Conservation (phyloP, 2,888 invertebrate species). For the Linnaemya vulpina region DNA sequence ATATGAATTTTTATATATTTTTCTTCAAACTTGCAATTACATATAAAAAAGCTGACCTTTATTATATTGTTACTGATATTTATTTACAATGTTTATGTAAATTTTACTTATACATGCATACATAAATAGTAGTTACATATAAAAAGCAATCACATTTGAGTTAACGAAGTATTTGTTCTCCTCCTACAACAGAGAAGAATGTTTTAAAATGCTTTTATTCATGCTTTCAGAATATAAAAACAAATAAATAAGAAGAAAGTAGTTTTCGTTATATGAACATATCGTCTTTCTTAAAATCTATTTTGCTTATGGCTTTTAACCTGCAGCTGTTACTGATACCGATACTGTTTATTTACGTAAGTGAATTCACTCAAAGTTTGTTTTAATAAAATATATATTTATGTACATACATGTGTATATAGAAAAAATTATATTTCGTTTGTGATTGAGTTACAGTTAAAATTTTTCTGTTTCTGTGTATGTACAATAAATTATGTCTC, state of each 20-base stretch:
- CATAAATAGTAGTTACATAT: constrained; percentile 11
- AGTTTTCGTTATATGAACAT: constrained; percentile 36
- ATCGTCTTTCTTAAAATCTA: constrained; percentile 41
- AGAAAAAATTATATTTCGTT: too few species aligned
- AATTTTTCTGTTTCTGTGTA: too few species aligned
- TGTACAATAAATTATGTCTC: too few species aligned
- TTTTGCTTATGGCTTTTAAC: constrained; percentile 53
- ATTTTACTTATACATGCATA: not conserved
- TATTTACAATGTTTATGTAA: too few species aligned
- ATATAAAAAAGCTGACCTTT: not conserved
- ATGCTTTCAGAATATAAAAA: not conserved
- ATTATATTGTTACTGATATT: too few species aligned
- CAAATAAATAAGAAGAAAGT: not conserved
- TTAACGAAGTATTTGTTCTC: constrained; percentile 1
- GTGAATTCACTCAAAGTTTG: constrained; percentile 4
- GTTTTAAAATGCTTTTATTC: constrained; percentile 2
- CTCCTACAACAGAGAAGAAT: not conserved
- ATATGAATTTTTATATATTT: too few species aligned
- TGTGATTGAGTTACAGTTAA: too few species aligned
- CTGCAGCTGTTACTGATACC: constrained; percentile 21
- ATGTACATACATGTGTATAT: too few species aligned
- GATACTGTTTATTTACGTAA: not conserved
- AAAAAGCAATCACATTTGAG: not conserved
- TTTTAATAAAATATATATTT: not conserved
- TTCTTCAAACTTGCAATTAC: not conserved